Evolutionary conservation across 2,888 invertebrate genomes (phyloP).

Genomic region (Drosophila fulvimacula): DNA sequence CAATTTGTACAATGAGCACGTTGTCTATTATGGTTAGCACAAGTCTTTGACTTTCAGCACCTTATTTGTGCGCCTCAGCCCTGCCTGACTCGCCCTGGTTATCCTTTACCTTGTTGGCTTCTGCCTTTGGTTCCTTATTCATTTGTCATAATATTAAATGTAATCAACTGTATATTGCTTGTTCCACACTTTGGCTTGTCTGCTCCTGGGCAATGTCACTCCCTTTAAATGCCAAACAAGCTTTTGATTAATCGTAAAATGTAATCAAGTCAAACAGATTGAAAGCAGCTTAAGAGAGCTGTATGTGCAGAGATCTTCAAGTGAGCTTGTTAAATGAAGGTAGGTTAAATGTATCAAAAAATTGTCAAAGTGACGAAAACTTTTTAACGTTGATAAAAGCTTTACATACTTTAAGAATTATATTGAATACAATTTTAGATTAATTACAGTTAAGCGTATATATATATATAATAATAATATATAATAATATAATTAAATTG

Average conservation of each 20-base stretch:
- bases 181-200: not conserved
- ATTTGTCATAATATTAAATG: conserved; percentile 18
- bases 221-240: not conserved
- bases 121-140: conserved; percentile 9
- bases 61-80: conserved; percentile 55
- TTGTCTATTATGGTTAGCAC: conserved; percentile 64
- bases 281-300: not conserved
- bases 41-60: conserved; percentile 77
- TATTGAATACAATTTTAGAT: too few relatives aligned
- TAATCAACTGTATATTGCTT: conserved; percentile 23
- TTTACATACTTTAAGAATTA: not conserved
- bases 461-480: too few relatives aligned
- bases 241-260: not conserved
- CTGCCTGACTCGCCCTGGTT: conserved; percentile 2
- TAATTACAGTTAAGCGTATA: too few relatives aligned
- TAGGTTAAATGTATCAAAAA: not conserved
- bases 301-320: not conserved
- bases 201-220: not conserved
- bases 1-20: conserved; percentile 79
- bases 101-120: conserved; percentile 22
- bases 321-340: not conserved
- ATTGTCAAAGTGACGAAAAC: not conserved
- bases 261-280: not conserved
- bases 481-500: too few relatives aligned
- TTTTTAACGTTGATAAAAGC: not conserved